Evolutionary conservation across 1,140 invertebrate genomes (phyloP), one percentile per base, ranked within the genome.

Genomic region (Brachionus sp.): DNA sequence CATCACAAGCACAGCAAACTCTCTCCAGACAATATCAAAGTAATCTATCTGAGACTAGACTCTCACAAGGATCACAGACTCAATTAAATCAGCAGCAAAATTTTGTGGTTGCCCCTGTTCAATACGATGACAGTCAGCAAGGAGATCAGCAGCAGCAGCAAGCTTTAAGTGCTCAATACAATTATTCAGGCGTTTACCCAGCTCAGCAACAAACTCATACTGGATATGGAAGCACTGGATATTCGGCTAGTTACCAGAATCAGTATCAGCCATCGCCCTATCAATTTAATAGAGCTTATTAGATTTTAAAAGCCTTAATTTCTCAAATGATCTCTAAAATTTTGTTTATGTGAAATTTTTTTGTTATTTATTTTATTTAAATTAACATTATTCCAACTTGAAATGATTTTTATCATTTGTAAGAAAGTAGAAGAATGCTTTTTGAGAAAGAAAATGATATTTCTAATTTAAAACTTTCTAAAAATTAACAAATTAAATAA

Each of bases 301-400:
- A 75, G 44, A 12, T 75, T 23, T 75, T 10, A 46, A 19, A 75
- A 44, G 9, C 10, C 12, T 46, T 46, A 25, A 73, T 39, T 33
- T 66, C 29, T 66, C 37, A 73, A 75, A 46, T 46, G 70, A 75
- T 75, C 70, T 75, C 70, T 46, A 23, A 42, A 39, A 39, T 73
- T 73, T 73, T 23, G 42, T 75, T 44, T 46, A 75, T 75, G 37
- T 44, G 33, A 73, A 23, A 39, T 42, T 73, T 25, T 70, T 75
- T 75, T 75, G 19, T 75, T 75, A 33, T 75, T 75, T 39, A 37
- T 70, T 37, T 70, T 42, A 29, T n/a, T 37, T 7, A 57, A 57
- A 16, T 57, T 57, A 25, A 57, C 19, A 57, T 0, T 13, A 50
- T 16, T 50, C 50, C 16, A 57, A 57, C 50, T 19, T 57, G 50